Conservation (phyloP, 2,797 vertebrate genomes). For the Cuculus canorus region DNA sequence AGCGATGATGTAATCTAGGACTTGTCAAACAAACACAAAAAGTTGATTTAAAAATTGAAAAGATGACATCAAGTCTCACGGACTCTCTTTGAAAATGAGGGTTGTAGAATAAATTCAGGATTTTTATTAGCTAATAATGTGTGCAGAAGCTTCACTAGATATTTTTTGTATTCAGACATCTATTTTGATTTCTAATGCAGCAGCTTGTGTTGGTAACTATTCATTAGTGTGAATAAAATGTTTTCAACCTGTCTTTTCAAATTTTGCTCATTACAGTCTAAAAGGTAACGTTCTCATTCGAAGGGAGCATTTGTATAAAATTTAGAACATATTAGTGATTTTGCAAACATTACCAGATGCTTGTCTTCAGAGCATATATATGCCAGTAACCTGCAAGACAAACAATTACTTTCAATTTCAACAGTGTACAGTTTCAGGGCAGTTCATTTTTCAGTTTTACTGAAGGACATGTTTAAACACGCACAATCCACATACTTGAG, state of each 20-base stretch:
- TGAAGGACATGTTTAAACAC: background rate
- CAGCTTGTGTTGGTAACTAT: background rate
- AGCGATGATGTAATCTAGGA: slow-evolving; percentile 56
- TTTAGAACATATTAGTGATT: slow-evolving; percentile 13
- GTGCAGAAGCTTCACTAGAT: background rate
- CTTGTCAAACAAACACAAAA: slow-evolving; percentile 28
- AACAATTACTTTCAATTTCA: background rate
- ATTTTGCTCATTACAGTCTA: background rate
- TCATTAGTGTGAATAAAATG: background rate
- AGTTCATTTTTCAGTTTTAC: background rate
- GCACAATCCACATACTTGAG: background rate
- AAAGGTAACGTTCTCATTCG: background rate
- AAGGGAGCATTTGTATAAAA: background rate
- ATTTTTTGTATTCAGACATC: slow-evolving; percentile 14
- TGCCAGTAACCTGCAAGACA: background rate
- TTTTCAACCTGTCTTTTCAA: background rate
- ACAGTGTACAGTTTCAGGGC: background rate
- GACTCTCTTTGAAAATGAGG: slow-evolving; percentile 6
- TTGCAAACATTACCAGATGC: background rate
- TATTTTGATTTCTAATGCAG: slow-evolving; percentile 25
- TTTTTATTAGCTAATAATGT: background rate
- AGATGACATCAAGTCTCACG: background rate
- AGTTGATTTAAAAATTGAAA: slow-evolving; percentile 47
- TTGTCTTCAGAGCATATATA: background rate
- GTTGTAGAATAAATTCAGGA: slow-evolving; percentile 20